These are phyloP conservation scores for Hydrozoanthus tunicans DNA, from an alignment of 64 coral and sea anemone genomes.

Conservation along the genomic window DNA sequence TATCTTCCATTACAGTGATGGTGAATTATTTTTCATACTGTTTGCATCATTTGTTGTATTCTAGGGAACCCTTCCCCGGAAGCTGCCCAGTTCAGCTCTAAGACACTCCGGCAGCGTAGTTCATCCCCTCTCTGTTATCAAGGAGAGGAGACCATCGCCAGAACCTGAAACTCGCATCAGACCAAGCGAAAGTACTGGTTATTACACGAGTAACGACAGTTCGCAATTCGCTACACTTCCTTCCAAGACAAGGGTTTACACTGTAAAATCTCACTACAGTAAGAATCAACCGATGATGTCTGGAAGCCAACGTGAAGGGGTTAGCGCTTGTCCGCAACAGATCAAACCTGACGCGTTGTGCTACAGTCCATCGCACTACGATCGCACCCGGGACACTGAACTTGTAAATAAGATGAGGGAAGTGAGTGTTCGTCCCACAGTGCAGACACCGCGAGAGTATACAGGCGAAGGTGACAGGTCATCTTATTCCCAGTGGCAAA, in stretches of 20 bases:
- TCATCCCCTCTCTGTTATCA: conserved; percentile 19
- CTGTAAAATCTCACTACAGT: conserved; percentile 55
- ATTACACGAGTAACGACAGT: not conserved
- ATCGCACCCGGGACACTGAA: conserved; percentile 57
- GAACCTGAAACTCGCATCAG: not conserved
- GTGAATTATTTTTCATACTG: too few relatives aligned
- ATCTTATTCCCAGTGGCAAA: not conserved
- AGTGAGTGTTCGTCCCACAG: not conserved
- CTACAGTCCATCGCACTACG: conserved; percentile 89
- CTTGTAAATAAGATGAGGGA: conserved; percentile 1
- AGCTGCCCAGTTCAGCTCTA: not conserved
- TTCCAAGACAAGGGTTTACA: conserved; percentile 34
- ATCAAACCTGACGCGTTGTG: conserved; percentile 95
- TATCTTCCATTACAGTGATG: too few relatives aligned
- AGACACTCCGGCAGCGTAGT: not conserved
- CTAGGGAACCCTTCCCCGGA: conserved; percentile 28
- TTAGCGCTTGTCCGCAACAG: conserved; percentile 69
- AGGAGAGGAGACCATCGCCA: not conserved
- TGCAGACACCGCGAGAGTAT: not conserved
- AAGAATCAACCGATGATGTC: conserved; percentile 14
- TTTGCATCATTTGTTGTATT: not conserved
- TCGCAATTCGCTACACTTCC: conserved; percentile 53
- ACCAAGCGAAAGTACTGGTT: not conserved
- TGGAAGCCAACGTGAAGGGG: conserved; percentile 8
- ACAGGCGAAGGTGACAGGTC: conserved; percentile 16